A percentile compares a stretch with the other conserved stretches of the same genome.
Conservation (phyloP, 2,888 invertebrate species). For the Blastobasis lacticolella region DNA sequence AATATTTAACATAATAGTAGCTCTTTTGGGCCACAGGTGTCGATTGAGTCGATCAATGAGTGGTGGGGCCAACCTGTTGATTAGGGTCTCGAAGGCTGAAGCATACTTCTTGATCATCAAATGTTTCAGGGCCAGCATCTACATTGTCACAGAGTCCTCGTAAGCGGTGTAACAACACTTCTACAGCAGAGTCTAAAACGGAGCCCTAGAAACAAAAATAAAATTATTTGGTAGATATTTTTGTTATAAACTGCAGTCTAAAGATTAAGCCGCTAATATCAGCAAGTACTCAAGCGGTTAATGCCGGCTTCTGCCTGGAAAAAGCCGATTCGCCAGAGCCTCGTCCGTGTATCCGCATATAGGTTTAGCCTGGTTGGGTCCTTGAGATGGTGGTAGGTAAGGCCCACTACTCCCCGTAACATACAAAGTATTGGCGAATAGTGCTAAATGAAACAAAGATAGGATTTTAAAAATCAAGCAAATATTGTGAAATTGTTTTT, state of each 20-base stretch:
- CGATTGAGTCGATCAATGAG: no score
- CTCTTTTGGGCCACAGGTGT: no score
- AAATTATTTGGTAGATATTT: background rate
- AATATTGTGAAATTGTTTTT: no score
- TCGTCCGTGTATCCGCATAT: background rate
- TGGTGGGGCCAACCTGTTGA: slow-evolving; percentile 49
- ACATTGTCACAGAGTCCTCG: slow-evolving; percentile 95
- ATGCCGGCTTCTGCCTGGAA: no score
- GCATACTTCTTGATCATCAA: slow-evolving; percentile 95
- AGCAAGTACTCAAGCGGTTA: no score
- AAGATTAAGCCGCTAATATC: no score
- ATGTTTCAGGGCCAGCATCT: slow-evolving; percentile 91
- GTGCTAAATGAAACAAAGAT: no score
- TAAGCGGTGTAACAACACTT: slow-evolving; percentile 90
- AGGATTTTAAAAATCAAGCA: no score
- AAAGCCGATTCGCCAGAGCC: no score
- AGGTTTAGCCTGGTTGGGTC: background rate
- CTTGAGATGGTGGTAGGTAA: background rate
- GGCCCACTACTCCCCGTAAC: background rate
- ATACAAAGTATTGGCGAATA: no score
- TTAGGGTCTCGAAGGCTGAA: slow-evolving; percentile 83
- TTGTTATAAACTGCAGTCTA: no score
- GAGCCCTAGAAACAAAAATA: slow-evolving; percentile 78
- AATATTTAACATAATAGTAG: no score
- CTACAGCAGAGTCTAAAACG: slow-evolving; percentile 91